phyloP scores from a whole-genome alignment of 1,140 invertebrate species.

The Neodiprion lecontei region DNA sequence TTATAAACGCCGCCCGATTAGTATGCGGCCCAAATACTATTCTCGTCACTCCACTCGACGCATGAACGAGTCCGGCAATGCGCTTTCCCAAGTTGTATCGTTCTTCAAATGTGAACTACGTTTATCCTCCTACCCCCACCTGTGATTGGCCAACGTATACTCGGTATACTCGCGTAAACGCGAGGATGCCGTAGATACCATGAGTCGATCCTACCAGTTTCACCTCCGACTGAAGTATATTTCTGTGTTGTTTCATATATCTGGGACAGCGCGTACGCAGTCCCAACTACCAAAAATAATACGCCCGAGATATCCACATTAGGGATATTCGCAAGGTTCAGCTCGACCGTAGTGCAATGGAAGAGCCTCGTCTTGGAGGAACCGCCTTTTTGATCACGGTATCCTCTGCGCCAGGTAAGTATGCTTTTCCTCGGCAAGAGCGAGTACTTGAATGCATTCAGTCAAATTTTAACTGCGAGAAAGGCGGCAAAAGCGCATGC shows the following conservation, averaged over 20 bases:
- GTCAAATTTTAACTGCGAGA: constrained; percentile 5
- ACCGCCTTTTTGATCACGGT: constrained; percentile 73
- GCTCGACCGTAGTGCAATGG: constrained; percentile 16
- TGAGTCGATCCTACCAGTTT: background rate
- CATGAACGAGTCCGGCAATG: too few species aligned
- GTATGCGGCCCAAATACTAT: too few species aligned
- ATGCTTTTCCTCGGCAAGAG: background rate
- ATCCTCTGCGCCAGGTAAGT: constrained; percentile 53
- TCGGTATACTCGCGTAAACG: too few species aligned
- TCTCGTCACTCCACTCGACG: too few species aligned
- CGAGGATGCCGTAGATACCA: too few species aligned
- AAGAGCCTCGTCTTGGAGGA: constrained; percentile 43
- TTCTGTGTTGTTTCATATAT: constrained; percentile 16
- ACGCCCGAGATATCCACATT: constrained; percentile 71
- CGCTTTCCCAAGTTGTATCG: too few species aligned
- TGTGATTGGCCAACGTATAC: too few species aligned
- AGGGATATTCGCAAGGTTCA: constrained; percentile 60
- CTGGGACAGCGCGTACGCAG: constrained; percentile 62
- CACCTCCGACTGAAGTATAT: background rate
- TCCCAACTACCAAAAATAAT: constrained; percentile 72
- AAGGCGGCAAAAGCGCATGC: background rate
- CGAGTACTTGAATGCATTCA: background rate
- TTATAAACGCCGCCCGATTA: too few species aligned
- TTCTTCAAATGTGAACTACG: too few species aligned
- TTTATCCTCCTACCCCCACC: too few species aligned